Evolutionary conservation across 2,888 invertebrate species (phyloP), one percentile per base, ranked within the genome.

Genomic region (Anodontia alba): DNA sequence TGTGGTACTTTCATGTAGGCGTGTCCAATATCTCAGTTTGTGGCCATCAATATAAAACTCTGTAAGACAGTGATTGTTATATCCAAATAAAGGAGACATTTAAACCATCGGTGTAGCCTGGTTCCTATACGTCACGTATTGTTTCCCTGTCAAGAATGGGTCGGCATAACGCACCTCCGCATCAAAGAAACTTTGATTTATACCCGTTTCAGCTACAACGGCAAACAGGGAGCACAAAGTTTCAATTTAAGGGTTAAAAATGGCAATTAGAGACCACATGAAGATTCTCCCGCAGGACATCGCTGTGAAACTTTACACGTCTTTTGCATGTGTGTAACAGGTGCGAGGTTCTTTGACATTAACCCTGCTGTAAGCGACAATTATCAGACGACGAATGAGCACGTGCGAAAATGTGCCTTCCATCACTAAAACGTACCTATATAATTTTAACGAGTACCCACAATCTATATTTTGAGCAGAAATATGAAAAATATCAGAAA

Each of bases 251-350:
- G n/a, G 33, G 33, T 12, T 62, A 62, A 62, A 54, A 33, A 33
- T 31, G 31, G 62, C 62, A 62, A 62, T 62, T 62, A 62, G 17
- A 33, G 62, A 62, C 62, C 62, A 10, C 62, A 62, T 62, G 62
- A 62, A 33, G 62, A 31, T 62, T 62, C 62, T 26, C 33, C 62
- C 20, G 23, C 31, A 62, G 33, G 33, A 31, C 20, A 33, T 62
- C 62, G 33, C 29, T 62, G 62, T 62, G 62, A 62, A 62, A 62
- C 29, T 62, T 62, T 62, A 62, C 62, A 62, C 62, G 31, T 17
- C 33, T 33, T 12, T 33, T 62, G 62, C 62, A 62, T 29, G 62
- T 62, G 62, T 33, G 62, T 26, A 33, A 20, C 62, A 62, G 62
- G 62, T 62, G 62, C 33, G 62, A 33, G 38, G 12, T 8, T 38